phyloP scores from a whole-genome alignment of 1,140 invertebrate genomes.

The Aphidius ervi region DNA sequence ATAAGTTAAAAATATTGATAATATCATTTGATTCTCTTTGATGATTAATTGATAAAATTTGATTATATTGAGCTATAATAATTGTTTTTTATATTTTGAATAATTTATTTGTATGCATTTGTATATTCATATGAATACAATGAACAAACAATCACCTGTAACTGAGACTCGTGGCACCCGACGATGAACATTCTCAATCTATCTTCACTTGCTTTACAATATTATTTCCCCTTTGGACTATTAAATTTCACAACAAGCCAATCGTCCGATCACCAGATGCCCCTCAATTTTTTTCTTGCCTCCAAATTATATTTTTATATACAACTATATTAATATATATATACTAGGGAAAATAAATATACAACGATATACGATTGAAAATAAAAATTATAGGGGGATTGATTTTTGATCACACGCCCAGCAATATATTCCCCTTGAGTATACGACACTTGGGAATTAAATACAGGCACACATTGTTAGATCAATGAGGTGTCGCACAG shows the following conservation, averaged over 20 bases:
- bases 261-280: constrained; percentile 22
- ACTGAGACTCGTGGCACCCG: constrained; percentile 38
- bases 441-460: constrained; percentile 32
- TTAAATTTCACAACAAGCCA: constrained; percentile 38
- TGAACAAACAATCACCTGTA: constrained; percentile 30
- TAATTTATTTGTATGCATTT: too few relatives aligned
- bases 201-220: constrained; percentile 19
- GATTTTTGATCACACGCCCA: constrained; percentile 20
- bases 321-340: constrained; percentile 7
- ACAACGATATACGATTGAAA: constrained; percentile 7
- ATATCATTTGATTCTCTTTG: too few relatives aligned
- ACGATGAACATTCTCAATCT: constrained; percentile 8
- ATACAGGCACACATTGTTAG: constrained; percentile 29
- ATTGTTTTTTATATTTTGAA: too few relatives aligned
- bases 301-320: background rate
- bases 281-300: background rate
- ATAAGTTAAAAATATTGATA: too few relatives aligned
- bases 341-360: constrained; percentile 17
- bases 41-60: too few relatives aligned
- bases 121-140: background rate
- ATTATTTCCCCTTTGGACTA: constrained; percentile 8
- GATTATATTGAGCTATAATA: too few relatives aligned
- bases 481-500: constrained; percentile 36
- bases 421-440: constrained; percentile 27
- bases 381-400: constrained; percentile 18